These are phyloP conservation scores for Magallana gigas DNA, from an alignment of 1,140 invertebrate species.

Conservation along the genomic window DNA sequence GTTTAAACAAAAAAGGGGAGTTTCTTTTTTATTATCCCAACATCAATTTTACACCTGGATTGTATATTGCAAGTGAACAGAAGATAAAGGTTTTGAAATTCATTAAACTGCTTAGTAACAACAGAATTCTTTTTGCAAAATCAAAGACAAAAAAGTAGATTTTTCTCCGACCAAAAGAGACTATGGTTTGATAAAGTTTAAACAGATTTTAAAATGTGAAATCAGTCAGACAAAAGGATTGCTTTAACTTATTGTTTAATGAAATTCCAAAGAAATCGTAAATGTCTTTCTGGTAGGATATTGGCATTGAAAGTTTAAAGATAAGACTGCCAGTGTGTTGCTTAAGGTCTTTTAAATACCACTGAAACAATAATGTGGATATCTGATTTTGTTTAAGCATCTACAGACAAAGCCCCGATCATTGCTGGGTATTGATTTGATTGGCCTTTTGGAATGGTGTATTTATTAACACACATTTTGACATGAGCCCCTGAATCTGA, in stretches of 20 bases:
- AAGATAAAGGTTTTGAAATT: no score
- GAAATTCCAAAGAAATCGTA: not conserved
- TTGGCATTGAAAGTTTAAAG: not conserved
- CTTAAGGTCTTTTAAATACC: not conserved
- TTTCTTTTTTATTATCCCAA: not conserved
- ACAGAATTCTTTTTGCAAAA: no score
- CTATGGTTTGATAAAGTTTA: no score
- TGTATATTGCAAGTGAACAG: no score
- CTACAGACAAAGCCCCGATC: not conserved
- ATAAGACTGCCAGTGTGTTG: not conserved
- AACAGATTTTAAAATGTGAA: not conserved
- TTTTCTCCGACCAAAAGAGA: no score
- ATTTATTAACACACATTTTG: slow-evolving; percentile 23
- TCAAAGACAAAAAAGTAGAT: no score
- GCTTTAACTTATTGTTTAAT: not conserved
- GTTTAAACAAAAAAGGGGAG: not conserved
- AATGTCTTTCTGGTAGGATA: not conserved
- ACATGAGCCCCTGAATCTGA: not conserved
- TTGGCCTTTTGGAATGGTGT: not conserved
- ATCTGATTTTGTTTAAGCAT: not conserved
- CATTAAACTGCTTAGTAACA: no score
- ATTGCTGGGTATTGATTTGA: not conserved
- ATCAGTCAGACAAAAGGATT: not conserved
- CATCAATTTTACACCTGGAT: not conserved
- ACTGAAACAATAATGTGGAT: not conserved